Evolutionary conservation across 2,797 vertebrate genomes (phyloP).

Genomic region (Phaenicophaeus curvirostris): DNA sequence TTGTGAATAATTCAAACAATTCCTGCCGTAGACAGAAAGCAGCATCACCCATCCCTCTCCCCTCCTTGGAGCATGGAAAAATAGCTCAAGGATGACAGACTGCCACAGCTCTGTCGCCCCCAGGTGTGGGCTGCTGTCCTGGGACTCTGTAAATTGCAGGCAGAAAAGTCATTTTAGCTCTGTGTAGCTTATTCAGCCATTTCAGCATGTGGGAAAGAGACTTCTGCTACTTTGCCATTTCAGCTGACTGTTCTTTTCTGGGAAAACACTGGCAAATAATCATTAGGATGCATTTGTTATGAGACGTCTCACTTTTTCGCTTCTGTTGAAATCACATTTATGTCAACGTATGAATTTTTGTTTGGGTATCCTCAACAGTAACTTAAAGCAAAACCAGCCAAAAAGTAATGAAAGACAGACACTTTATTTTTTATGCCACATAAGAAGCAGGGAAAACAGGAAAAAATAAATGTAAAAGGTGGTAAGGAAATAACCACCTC

Average conservation of each 20-base stretch:
- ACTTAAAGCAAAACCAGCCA: slow-evolving; percentile 7
- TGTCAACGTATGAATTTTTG: not conserved
- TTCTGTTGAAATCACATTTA: not conserved
- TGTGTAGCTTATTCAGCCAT: not conserved
- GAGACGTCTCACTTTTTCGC: not conserved
- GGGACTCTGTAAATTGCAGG: not conserved
- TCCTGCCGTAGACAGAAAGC: not conserved
- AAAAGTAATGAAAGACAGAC: not conserved
- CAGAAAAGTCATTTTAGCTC: slow-evolving; percentile 2
- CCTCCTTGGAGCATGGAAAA: not conserved
- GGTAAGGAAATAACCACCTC: not conserved
- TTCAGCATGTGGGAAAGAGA: not conserved
- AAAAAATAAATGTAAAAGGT: not conserved
- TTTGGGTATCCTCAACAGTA: not conserved
- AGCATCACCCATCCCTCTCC: not conserved
- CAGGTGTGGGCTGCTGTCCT: slow-evolving; percentile 3
- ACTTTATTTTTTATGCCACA: not conserved
- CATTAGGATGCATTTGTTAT: not conserved
- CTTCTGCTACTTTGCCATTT: slow-evolving; percentile 1
- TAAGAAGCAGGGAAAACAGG: not conserved
- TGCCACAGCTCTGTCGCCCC: slow-evolving; percentile 26
- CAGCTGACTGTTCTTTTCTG: slow-evolving; percentile 14
- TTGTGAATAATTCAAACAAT: slow-evolving; percentile 53
- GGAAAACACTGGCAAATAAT: not conserved
- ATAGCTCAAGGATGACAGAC: slow-evolving; percentile 9